A percentile compares a stretch with the other conserved stretches of the same genome.
phyloP scores from a whole-genome alignment of 2,888 invertebrate genomes.

The Norana najaformis region DNA sequence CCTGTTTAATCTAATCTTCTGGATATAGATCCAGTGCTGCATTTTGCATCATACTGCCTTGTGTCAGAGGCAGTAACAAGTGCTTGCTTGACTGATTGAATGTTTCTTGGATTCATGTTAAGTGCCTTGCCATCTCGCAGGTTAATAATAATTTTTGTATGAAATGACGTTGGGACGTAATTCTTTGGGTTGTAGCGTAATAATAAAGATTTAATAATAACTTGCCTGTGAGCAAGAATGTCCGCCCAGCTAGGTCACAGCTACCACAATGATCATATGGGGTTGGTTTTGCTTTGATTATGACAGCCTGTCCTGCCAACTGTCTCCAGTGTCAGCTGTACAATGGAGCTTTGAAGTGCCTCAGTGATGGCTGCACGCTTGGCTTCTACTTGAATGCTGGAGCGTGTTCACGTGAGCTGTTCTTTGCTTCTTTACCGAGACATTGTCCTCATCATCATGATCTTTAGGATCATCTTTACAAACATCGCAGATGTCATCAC shows the following conservation, averaged over 20 bases:
- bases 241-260: background rate
- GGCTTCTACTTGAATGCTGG: conserved; percentile 32
- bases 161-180: too few relatives aligned
- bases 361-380: conserved; percentile 33
- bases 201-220: background rate
- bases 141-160: too few relatives aligned
- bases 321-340: conserved; percentile 34
- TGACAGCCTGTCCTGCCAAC: conserved; percentile 38
- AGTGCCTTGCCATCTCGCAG: too few relatives aligned
- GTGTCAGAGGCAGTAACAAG: too few relatives aligned
- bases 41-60: too few relatives aligned
- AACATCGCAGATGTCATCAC: background rate
- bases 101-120: too few relatives aligned
- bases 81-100: too few relatives aligned
- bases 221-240: background rate
- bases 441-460: background rate
- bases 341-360: conserved; percentile 31
- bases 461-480: background rate
- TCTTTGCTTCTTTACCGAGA: background rate
- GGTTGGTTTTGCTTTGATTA: background rate
- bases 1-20: too few relatives aligned
- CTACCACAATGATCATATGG: background rate
- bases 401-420: conserved; percentile 29
- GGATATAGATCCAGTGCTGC: too few relatives aligned
- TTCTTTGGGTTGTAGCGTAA: background rate